Percentiles rank a stretch among this genome's conserved stretches.
These are phyloP conservation scores for Phenganax stokvisi DNA, from an alignment of 92 coral and sea anemone genomes.

Conservation along the genomic window DNA sequence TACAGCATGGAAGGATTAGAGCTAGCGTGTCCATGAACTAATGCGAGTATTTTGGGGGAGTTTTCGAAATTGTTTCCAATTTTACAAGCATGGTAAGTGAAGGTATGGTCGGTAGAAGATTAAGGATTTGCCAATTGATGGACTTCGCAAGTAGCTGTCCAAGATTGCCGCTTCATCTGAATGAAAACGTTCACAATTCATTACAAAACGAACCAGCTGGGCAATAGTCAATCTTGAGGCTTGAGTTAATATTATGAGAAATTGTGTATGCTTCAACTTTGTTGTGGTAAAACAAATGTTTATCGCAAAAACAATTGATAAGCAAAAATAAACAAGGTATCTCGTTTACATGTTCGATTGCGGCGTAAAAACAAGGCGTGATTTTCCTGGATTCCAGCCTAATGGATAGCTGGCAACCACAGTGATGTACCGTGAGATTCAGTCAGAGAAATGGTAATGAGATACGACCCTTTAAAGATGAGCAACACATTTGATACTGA, in stretches of 20 bases:
- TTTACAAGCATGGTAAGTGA: neutral
- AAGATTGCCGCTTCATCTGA: neutral
- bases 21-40: neutral
- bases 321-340: neutral
- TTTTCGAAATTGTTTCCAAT: neutral
- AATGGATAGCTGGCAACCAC: neutral
- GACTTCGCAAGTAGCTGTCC: conserved; percentile 17
- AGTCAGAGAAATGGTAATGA: neutral
- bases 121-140: conserved; percentile 29
- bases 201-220: conserved; percentile 29
- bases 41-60: neutral
- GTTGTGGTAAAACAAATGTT: neutral
- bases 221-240: neutral
- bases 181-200: conserved; percentile 10
- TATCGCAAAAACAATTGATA: neutral
- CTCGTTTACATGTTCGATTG: neutral
- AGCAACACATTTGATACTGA: neutral
- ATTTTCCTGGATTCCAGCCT: neutral
- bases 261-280: neutral
- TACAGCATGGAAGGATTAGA: neutral
- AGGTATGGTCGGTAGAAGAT: conserved; percentile 5
- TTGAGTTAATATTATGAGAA: neutral
- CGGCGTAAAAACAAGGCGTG: neutral
- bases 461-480: too few relatives aligned
- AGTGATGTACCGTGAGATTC: neutral